Evolutionary conservation across 2,797 vertebrate species (phyloP).

Genomic region (Sebastes vulpes): DNA sequence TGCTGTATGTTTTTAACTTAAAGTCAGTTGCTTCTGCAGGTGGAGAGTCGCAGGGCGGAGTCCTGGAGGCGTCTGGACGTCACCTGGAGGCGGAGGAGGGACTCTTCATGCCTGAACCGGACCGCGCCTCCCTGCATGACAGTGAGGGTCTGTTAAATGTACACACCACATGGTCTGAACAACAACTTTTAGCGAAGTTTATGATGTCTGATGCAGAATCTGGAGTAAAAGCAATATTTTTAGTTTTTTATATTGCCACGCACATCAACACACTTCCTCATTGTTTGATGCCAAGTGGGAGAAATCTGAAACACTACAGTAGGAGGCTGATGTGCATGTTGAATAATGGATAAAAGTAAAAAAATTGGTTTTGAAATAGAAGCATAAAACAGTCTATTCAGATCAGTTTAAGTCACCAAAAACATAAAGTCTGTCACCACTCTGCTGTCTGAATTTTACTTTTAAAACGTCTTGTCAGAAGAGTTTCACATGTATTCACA

Average conservation of each 20-base stretch:
- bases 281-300: not conserved
- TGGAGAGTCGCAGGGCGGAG: conserved; percentile 85
- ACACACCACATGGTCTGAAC: not conserved
- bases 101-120: conserved; percentile 90
- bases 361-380: not conserved
- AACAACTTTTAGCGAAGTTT: not conserved
- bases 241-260: not conserved
- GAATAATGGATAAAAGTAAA: not conserved
- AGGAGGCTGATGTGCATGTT: not conserved
- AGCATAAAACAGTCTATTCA: not conserved
- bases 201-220: not conserved
- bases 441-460: not conserved
- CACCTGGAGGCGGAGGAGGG: conserved; percentile 90
- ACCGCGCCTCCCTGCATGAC: conserved; percentile 95
- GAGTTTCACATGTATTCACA: conserved; percentile 13
- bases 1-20: not conserved
- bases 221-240: not conserved
- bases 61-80: conserved; percentile 86
- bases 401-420: not conserved
- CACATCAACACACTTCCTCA: not conserved
- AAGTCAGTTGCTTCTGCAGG: conserved; percentile 15
- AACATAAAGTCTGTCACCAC: not conserved
- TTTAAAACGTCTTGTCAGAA: not conserved
- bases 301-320: not conserved
- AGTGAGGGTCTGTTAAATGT: conserved; percentile 93